phyloP scores from a whole-genome alignment of 2,888 invertebrate genomes.

The Thyatira batis region DNA sequence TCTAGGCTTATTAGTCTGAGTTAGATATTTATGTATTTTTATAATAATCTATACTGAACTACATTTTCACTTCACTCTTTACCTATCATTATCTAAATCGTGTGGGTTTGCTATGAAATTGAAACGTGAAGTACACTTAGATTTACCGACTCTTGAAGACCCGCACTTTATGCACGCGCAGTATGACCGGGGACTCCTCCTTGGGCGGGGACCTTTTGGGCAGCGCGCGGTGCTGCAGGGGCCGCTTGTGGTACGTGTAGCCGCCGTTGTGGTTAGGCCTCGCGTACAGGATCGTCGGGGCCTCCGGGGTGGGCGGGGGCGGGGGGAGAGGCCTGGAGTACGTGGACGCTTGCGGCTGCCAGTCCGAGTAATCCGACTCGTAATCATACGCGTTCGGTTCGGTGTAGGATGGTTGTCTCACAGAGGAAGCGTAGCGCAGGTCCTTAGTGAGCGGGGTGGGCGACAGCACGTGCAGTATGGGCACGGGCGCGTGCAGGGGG shows the following conservation, averaged over 20 bases:
- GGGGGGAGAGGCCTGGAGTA: slow-evolving; percentile 6
- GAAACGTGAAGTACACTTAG: background rate
- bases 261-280: slow-evolving; percentile 60
- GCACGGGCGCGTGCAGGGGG: slow-evolving; percentile 62
- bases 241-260: slow-evolving; percentile 55
- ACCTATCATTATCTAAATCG: background rate
- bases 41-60: no score
- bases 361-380: slow-evolving; percentile 11
- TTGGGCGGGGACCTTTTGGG: slow-evolving; percentile 22
- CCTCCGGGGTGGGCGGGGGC: slow-evolving; percentile 26
- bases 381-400: slow-evolving; percentile 16
- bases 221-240: slow-evolving; percentile 18
- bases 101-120: background rate
- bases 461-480: slow-evolving; percentile 55
- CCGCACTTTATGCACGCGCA: slow-evolving; percentile 65
- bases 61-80: no score
- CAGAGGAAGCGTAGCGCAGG: slow-evolving; percentile 31
- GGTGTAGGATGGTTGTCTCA: slow-evolving; percentile 30
- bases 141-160: slow-evolving; percentile 40
- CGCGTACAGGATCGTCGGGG: slow-evolving; percentile 60
- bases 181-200: slow-evolving; percentile 48
- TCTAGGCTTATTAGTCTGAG: no score
- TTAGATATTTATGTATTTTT: no score
- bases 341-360: slow-evolving; percentile 10
- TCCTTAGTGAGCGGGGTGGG: slow-evolving; percentile 32